Evolutionary conservation across 2,888 invertebrate species (phyloP), one percentile per base, ranked within the genome.

Genomic region (Oasisia sp.): DNA sequence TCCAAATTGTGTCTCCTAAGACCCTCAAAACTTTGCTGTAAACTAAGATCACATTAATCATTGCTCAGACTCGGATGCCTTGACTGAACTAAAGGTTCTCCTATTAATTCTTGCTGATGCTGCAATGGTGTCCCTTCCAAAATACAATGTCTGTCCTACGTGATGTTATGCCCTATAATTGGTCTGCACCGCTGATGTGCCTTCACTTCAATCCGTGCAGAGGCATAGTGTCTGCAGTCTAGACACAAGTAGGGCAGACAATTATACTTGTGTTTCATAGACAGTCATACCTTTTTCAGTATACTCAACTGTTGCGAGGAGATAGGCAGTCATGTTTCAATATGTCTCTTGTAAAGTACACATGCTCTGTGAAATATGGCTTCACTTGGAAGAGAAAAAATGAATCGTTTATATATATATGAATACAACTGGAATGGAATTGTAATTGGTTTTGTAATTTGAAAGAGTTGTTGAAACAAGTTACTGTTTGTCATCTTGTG

Each of bases 101-200:
- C 74, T 74, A 19, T 74, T 74, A 14, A 74, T 19, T 74, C 74
- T 74, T 27, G 74, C 74, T 74, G 74, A 27, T 74, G 27, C 74
- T 27, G 74, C 19, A 74, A 27, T 19, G 74, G 27, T 74, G 74
- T 74, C 7, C 27, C 27, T 74, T 74, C 74, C 19, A 74, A 74
- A 74, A 74, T n/a, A 27, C 27, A 19, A 74, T 74, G 74, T 74
- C 74, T 74, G 74, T 74, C 74, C 74, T 74, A 74, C 27, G n/a
- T 74, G 74, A 74, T 74, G 74, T n/a, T 74, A 74, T 74, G 74
- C 74, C 74, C 74, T 74, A 74, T 74, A 74, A 74, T 74, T 74
- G 2, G 74, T 74, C 74, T 74, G 74, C 74, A 27, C 14, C 27
- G 74, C 14, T 7, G n/a, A 14, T 27, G n/a, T 74, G n/a, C 74